These are phyloP conservation scores for Hylaeus anthracinus DNA, from an alignment of 1,140 invertebrate genomes.

Conservation along the genomic window DNA sequence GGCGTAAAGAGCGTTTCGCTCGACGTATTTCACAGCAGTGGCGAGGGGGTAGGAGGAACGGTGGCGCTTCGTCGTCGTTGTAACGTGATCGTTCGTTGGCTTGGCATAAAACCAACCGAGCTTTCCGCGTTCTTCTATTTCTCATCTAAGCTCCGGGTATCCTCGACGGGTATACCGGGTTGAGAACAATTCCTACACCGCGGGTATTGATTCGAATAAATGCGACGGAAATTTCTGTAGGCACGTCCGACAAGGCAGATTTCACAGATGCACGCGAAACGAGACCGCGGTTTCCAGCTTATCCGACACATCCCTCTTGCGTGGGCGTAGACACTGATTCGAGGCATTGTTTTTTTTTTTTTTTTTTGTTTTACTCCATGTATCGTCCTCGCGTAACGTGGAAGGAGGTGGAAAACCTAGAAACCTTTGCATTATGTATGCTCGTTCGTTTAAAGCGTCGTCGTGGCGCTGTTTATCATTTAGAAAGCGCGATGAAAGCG, in stretches of 20 bases:
- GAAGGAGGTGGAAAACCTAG: neutral
- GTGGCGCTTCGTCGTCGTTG: neutral
- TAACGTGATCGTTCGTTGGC: slow-evolving; percentile 7
- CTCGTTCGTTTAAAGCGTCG: slow-evolving; percentile 14
- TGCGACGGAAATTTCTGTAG: slow-evolving; percentile 3
- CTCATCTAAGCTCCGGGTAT: slow-evolving; percentile 5
- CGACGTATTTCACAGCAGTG: neutral
- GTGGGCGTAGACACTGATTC: neutral
- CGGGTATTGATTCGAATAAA: slow-evolving; percentile 13
- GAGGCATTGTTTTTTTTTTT: neutral
- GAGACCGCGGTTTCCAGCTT: neutral
- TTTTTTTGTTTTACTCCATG: neutral
- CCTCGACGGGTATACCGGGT: neutral
- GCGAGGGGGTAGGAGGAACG: neutral
- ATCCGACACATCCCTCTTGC: neutral
- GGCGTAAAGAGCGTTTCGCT: slow-evolving; percentile 11
- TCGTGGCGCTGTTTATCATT: slow-evolving; percentile 1
- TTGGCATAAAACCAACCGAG: slow-evolving; percentile 18
- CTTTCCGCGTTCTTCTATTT: slow-evolving; percentile 8
- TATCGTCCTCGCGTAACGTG: too few relatives aligned
- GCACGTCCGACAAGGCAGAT: slow-evolving; percentile 11
- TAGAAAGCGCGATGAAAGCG: neutral
- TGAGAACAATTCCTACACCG: slow-evolving; percentile 1
- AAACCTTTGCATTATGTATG: slow-evolving; percentile 34
- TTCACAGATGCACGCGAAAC: slow-evolving; percentile 9